Base-by-base conservation (phyloP, 2,888 invertebrate genomes). In the Spilarctia lutea region DNA sequence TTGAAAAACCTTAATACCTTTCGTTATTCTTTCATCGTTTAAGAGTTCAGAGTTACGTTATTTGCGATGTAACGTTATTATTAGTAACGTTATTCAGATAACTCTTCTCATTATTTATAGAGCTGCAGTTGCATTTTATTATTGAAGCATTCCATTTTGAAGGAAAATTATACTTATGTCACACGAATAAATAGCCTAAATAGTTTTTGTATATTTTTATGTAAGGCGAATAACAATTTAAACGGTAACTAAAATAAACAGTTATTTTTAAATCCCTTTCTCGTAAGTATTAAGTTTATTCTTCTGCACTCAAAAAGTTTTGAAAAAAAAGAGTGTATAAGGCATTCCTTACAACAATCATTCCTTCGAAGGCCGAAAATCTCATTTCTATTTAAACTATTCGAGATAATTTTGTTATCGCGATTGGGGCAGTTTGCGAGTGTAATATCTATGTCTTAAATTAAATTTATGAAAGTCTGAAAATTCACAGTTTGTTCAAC, bases 21-120 rank as follows among this genome's bases (percentile, higher is more conserved):
- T 39, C 3, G 39, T 39, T 39, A 39, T 39, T 35, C 6, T 35
- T 35, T 35, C 35, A 35, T 6, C 6, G n/a, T n/a, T n/a, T n/a
- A n/a, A n/a, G n/a, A n/a, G n/a, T n/a, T n/a, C n/a, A n/a, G n/a
- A n/a, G n/a, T n/a, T n/a, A n/a, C n/a, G n/a, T n/a, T n/a, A n/a
- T n/a, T n/a, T n/a, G n/a, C n/a, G n/a, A n/a, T n/a, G n/a, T n/a
- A 63, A 63, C 60, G 60, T 63, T 63, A 63, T 63, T 13, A 27
- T 35, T 35, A 35, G 30, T 63, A 27, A 16, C 60, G 60, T 30
- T 27, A 63, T 30, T 18, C 8, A 30, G 30, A 27, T 63, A 30
- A 30, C 60, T 56, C 24, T n/a, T n/a, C n/a, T n/a, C n/a, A 11
- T 56, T 56, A n/a, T n/a, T 56, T 56, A n/a, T 56, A 56, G n/a